Conservation (phyloP, 2,888 invertebrate species). For the Halictus ligatus region DNA sequence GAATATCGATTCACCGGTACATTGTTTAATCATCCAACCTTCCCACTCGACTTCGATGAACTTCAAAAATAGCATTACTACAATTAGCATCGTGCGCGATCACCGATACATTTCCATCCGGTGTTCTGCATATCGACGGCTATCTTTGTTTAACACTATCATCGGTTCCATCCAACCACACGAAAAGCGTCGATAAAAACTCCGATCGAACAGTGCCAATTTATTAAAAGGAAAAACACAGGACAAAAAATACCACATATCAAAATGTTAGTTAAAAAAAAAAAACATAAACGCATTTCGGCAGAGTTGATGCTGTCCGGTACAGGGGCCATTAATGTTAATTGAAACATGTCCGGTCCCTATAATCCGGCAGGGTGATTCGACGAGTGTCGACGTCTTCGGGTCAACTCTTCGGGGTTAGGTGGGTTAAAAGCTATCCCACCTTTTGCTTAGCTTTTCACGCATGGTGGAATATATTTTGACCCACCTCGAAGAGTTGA, state of each 20-base stretch:
- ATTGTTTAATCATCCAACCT: constrained; percentile 24
- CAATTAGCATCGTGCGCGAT: neutral
- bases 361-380: constrained; percentile 58
- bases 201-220: neutral
- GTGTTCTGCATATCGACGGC: neutral
- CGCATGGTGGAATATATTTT: too few relatives aligned
- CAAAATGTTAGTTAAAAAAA: neutral
- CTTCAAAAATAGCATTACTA: constrained; percentile 13
- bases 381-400: constrained; percentile 57
- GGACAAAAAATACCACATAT: neutral
- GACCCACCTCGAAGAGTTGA: too few relatives aligned
- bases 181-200: neutral
- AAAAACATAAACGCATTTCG: neutral
- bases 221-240: neutral
- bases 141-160: neutral
- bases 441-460: too few relatives aligned
- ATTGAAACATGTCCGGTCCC: constrained; percentile 61
- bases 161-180: neutral
- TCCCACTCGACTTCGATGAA: constrained; percentile 15
- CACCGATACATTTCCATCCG: neutral
- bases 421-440: too few relatives aligned
- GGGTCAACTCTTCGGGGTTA: too few relatives aligned
- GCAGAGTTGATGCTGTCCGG: neutral
- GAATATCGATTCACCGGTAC: constrained; percentile 57
- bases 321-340: constrained; percentile 49